phyloP scores from a whole-genome alignment of 2,797 vertebrate genomes.

The Champsocephalus gunnari region DNA sequence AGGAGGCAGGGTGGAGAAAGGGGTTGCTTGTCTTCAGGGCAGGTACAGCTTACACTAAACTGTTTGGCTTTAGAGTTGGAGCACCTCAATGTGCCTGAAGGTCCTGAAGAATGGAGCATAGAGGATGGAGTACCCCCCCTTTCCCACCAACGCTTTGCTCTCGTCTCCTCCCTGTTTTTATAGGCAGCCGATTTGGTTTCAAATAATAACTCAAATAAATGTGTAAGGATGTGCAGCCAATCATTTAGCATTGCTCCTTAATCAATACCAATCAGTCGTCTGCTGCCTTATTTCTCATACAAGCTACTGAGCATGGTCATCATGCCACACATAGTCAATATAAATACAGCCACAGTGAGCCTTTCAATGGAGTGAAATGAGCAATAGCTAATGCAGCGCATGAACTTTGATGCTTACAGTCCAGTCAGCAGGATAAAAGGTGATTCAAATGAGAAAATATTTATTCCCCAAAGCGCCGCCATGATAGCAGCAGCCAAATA shows the following conservation, averaged over 20 bases:
- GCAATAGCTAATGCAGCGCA: constrained; percentile 79
- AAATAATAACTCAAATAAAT: neutral
- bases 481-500: constrained; percentile 83
- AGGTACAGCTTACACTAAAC: constrained; percentile 74
- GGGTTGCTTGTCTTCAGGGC: constrained; percentile 74
- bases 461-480: constrained; percentile 80
- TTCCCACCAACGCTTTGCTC: constrained; percentile 26
- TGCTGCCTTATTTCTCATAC: constrained; percentile 38
- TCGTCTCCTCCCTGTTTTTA: constrained; percentile 42
- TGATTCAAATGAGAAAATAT: constrained; percentile 88
- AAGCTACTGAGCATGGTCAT: constrained; percentile 44
- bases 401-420: constrained; percentile 82
- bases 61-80: constrained; percentile 77
- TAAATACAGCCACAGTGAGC: constrained; percentile 65
- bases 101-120: constrained; percentile 69
- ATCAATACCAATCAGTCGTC: constrained; percentile 37
- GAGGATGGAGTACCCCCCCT: constrained; percentile 51
- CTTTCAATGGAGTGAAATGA: constrained; percentile 72
- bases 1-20: constrained; percentile 52
- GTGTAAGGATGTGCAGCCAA: constrained; percentile 17
- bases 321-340: constrained; percentile 57
- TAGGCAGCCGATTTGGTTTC: constrained; percentile 27
- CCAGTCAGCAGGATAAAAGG: constrained; percentile 85
- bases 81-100: constrained; percentile 75
- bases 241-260: constrained; percentile 29